Base-by-base conservation (phyloP, 1,140 invertebrate genomes). In the Drosophila repletoides region DNA sequence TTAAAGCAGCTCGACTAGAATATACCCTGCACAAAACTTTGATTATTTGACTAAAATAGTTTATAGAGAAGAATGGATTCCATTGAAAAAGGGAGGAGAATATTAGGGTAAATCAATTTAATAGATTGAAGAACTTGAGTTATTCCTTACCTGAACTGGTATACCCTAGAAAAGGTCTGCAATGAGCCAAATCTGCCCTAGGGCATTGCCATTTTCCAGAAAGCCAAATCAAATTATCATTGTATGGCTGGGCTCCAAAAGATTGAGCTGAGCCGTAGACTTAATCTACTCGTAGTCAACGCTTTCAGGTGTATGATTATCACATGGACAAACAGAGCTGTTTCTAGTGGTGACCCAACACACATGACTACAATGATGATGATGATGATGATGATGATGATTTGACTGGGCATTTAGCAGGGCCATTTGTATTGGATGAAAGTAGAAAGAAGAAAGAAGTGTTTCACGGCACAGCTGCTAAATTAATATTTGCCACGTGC, bases 401-500 rank as follows among this genome's bases (percentile, higher is more conserved):
- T 67, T 61, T 61, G 56, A 67, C 64, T 49, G 36, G 28, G 55
- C 63, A 60, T 60, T 66, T 66, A 51, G 46, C 55, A 24, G 38
- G 24, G 38, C 22, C 38, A 61, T 61, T 61, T 61, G 56, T 46
- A 67, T 52, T 14, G 40, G 22, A 12, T 12, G 24, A 14, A 34
- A 33, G 38, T 40, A 53, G 19, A 22, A 38, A 10, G 1, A 9
- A 12, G 12, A 3, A 36, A 21, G 22, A 49, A 53, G 58, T n/a
- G n/a, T 43, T 40, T 22, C 45, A 9, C 9, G 45, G 6, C 64
- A 36, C 56, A 67, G 64, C 56, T 67, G 56, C 34, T 22, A 84
- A 83, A 83, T 83, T 77, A 83, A 84, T 83, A 84, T 77, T 83
- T 84, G 73, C 59, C 77, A 73, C 77, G 79, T 73, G 79, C 41